These are phyloP conservation scores for Stichodactyla mertensii DNA, from an alignment of 64 coral and sea anemone genomes.

Conservation along the genomic window DNA sequence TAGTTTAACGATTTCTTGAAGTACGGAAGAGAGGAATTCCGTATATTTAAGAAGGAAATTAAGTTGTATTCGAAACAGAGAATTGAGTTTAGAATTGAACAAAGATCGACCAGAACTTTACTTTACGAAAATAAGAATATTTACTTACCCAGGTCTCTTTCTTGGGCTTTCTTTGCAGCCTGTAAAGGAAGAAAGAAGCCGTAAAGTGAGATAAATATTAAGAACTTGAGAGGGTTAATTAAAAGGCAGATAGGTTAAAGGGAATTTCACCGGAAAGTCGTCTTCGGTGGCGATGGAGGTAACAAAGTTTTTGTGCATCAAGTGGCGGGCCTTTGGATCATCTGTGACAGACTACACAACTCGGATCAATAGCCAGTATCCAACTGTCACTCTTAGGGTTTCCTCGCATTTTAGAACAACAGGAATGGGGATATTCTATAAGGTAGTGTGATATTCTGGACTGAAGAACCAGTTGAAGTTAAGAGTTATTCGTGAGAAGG, in stretches of 20 bases:
- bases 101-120: neutral
- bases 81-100: neutral
- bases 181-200: neutral
- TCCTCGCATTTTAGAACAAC: neutral
- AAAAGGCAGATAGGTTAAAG: neutral
- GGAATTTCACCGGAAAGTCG: conserved; percentile 8
- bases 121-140: neutral
- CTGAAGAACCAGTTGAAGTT: neutral
- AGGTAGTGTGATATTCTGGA: neutral
- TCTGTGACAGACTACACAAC: neutral
- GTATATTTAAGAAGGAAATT: neutral
- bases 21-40: neutral
- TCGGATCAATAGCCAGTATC: neutral
- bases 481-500: neutral
- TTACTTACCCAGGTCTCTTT: conserved; percentile 23
- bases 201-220: neutral
- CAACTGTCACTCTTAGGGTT: neutral
- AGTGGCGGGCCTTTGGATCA: conserved; percentile 5
- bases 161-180: conserved; percentile 28
- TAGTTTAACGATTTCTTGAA: conserved; percentile 7
- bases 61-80: neutral
- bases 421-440: neutral
- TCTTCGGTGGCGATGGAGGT: conserved; percentile 11
- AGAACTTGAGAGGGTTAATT: neutral
- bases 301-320: conserved; percentile 17